A percentile compares a stretch with the other conserved stretches of the same genome.
These are phyloP conservation scores for Argyresthia albistria DNA, from an alignment of 2,888 invertebrate species.

Conservation along the genomic window DNA sequence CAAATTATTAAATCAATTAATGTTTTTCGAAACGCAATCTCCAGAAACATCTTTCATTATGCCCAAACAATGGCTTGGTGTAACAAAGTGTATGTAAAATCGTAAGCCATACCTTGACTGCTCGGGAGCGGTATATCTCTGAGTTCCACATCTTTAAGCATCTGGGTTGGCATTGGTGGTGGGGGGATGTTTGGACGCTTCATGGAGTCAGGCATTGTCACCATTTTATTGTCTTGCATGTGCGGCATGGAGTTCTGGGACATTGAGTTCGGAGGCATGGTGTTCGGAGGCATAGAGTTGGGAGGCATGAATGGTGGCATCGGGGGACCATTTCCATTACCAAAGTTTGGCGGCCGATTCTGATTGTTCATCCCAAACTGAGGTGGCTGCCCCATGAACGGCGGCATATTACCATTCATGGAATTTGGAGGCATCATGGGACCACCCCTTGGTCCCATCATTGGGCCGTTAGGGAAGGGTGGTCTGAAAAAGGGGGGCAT, in stretches of 20 bases:
- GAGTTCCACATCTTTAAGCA: slow-evolving; percentile 73
- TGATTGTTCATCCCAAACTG: slow-evolving; percentile 46
- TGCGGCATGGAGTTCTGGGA: neutral
- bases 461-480: slow-evolving; percentile 22
- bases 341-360: slow-evolving; percentile 23
- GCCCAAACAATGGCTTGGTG: no score
- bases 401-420: slow-evolving; percentile 34
- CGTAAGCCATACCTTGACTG: slow-evolving; percentile 9
- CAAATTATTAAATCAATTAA: no score
- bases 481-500: slow-evolving; percentile 37
- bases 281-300: slow-evolving; percentile 17
- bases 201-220: slow-evolving; percentile 11
- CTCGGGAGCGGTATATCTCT: slow-evolving; percentile 65
- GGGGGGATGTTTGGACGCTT: slow-evolving; percentile 28
- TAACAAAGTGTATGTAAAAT: no score
- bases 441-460: slow-evolving; percentile 5
- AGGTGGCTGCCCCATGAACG: slow-evolving; percentile 49
- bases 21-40: no score
- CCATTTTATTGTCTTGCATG: slow-evolving; percentile 19
- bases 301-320: slow-evolving; percentile 31
- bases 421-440: slow-evolving; percentile 8
- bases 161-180: slow-evolving; percentile 14
- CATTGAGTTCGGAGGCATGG: slow-evolving; percentile 5
- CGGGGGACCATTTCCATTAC: slow-evolving; percentile 32
- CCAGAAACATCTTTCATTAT: no score